phyloP scores from a whole-genome alignment of 2,888 invertebrate genomes.

The Dasysyrphus tricinctus region DNA sequence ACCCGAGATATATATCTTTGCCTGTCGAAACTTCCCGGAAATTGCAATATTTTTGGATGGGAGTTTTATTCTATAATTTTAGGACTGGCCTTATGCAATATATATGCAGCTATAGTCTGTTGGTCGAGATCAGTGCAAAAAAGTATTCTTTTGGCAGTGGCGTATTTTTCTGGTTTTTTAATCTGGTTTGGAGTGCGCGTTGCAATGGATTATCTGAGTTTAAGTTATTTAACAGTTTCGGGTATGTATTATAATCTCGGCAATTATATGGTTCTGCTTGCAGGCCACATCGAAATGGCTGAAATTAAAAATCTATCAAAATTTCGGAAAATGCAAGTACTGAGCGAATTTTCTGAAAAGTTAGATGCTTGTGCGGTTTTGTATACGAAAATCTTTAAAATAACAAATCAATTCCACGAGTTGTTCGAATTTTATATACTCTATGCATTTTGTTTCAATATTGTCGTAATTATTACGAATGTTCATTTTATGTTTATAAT shows the following conservation, averaged over 20 bases:
- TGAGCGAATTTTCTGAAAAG: background rate
- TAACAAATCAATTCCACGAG: background rate
- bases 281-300: background rate
- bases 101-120: too few relatives aligned
- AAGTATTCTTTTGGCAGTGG: too few relatives aligned
- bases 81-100: background rate
- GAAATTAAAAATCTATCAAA: background rate
- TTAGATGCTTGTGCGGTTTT: background rate
- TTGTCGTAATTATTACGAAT: background rate
- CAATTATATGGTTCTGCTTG: background rate
- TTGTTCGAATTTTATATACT: background rate
- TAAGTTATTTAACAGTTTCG: background rate
- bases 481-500: background rate
- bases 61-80: background rate
- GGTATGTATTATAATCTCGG: background rate
- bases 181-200: background rate
- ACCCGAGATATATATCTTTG: background rate
- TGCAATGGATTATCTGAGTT: background rate
- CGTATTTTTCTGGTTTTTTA: background rate
- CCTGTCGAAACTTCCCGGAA: background rate
- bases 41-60: background rate
- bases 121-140: background rate
- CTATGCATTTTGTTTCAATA: background rate
- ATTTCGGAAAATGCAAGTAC: background rate
- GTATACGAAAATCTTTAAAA: background rate